A percentile compares a stretch with the other conserved stretches of the same genome.
Evolutionary conservation across 2,113 vertebrate species (phyloP).

Genomic region (Pungitius pungitius): DNA sequence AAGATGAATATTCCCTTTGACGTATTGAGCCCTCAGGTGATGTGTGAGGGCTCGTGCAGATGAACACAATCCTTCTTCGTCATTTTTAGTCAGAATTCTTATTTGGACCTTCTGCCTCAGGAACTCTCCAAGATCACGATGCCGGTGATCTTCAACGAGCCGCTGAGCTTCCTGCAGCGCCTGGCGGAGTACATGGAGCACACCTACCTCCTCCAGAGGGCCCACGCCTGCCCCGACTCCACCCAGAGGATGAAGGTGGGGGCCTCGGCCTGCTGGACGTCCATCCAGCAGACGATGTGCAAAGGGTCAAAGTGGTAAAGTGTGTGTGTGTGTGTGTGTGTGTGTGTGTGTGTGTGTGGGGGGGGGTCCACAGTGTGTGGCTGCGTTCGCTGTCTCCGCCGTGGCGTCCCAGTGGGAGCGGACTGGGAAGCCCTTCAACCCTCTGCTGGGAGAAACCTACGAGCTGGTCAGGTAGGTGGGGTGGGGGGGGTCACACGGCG

Average conservation of each 20-base stretch:
- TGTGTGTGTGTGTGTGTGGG: not conserved
- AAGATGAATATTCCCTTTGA: not conserved
- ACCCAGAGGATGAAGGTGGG: constrained; percentile 94
- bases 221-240: constrained; percentile 84
- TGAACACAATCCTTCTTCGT: not conserved
- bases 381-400: constrained; percentile 95
- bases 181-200: constrained; percentile 99
- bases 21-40: not conserved
- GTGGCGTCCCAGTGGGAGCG: constrained; percentile 98
- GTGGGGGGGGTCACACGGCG: too few relatives aligned
- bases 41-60: not conserved
- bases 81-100: not conserved
- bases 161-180: constrained; percentile 95
- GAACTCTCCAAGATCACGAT: constrained; percentile 98
- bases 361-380: constrained; percentile 85
- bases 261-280: not conserved
- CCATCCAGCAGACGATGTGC: not conserved
- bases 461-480: constrained; percentile 90
- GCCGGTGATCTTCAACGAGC: constrained; percentile 99
- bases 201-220: constrained; percentile 94
- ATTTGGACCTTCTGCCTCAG: constrained; percentile 68
- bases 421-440: constrained; percentile 98
- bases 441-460: constrained; percentile 94
- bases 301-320: not conserved
- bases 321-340: constrained; percentile 3